Conservation (phyloP, 2,797 vertebrate species). For the Sebastes taczanowskii region DNA sequence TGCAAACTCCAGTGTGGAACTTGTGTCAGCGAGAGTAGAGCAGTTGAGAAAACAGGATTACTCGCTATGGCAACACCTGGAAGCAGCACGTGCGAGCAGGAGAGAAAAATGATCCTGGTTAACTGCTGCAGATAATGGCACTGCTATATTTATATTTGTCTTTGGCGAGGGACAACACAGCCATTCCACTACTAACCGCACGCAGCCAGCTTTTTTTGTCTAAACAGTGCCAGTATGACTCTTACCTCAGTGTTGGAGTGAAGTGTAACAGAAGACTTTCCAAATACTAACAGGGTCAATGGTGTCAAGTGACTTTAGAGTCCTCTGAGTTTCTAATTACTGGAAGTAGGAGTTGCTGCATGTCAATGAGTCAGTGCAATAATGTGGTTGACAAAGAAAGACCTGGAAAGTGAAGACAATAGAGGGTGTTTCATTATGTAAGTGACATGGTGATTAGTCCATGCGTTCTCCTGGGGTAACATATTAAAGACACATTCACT, state of each 20-base stretch:
- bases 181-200: constrained; percentile 49
- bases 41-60: constrained; percentile 77
- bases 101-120: constrained; percentile 64
- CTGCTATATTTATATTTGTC: constrained; percentile 76
- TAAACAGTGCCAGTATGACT: constrained; percentile 47
- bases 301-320: constrained; percentile 55
- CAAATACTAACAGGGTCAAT: constrained; percentile 53
- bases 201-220: constrained; percentile 34
- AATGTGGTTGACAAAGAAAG: constrained; percentile 34
- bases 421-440: constrained; percentile 64
- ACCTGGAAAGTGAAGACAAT: constrained; percentile 50
- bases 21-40: constrained; percentile 52
- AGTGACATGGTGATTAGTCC: constrained; percentile 39
- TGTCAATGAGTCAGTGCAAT: constrained; percentile 46
- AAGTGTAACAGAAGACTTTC: constrained; percentile 55
- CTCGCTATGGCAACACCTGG: constrained; percentile 74
- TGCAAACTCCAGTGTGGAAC: constrained; percentile 63
- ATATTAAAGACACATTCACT: constrained; percentile 18
- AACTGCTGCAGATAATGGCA: constrained; percentile 61
- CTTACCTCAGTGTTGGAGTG: constrained; percentile 41
- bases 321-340: constrained; percentile 51
- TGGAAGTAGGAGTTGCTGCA: constrained; percentile 32
- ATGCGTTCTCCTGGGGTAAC: background rate
- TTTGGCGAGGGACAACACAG: constrained; percentile 62
- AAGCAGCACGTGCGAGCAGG: constrained; percentile 60